phyloP scores from a whole-genome alignment of 2,797 vertebrate genomes.

The Notamacropus eugenii region DNA sequence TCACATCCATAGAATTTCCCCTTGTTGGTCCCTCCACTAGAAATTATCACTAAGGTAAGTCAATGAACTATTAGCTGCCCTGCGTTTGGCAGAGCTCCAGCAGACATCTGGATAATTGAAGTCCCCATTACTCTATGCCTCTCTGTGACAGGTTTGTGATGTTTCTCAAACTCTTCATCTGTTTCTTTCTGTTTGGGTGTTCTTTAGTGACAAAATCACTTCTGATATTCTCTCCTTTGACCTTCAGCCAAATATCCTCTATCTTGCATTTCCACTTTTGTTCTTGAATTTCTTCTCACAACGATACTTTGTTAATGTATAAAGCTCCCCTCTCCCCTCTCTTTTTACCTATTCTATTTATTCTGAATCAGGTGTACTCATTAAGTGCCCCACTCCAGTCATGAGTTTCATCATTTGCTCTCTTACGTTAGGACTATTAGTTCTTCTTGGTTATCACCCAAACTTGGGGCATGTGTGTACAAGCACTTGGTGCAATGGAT shows the following conservation, averaged over 20 bases:
- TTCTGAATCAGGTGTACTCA: neutral
- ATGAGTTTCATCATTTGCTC: neutral
- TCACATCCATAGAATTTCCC: neutral
- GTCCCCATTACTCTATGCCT: neutral
- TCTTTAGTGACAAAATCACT: neutral
- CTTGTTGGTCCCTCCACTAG: neutral
- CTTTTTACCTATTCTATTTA: neutral
- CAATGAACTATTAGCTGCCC: neutral
- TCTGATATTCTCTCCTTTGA: neutral
- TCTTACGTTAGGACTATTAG: neutral
- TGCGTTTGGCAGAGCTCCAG: neutral
- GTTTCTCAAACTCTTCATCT: neutral
- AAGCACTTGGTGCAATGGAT: neutral
- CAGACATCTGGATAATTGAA: neutral
- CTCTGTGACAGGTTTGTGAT: neutral
- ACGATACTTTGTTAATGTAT: neutral
- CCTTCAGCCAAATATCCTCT: neutral
- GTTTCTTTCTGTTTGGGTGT: neutral
- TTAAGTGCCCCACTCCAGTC: neutral
- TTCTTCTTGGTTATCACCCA: neutral
- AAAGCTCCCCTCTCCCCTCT: neutral
- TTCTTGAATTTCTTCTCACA: neutral
- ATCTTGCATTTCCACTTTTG: neutral
- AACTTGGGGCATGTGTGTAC: neutral
- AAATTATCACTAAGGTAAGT: neutral